Percentiles rank a stretch among this genome's conserved stretches.
These are phyloP conservation scores for Brachyrhaphis roseni DNA, from an alignment of 2,797 vertebrate species.

Conservation along the genomic window DNA sequence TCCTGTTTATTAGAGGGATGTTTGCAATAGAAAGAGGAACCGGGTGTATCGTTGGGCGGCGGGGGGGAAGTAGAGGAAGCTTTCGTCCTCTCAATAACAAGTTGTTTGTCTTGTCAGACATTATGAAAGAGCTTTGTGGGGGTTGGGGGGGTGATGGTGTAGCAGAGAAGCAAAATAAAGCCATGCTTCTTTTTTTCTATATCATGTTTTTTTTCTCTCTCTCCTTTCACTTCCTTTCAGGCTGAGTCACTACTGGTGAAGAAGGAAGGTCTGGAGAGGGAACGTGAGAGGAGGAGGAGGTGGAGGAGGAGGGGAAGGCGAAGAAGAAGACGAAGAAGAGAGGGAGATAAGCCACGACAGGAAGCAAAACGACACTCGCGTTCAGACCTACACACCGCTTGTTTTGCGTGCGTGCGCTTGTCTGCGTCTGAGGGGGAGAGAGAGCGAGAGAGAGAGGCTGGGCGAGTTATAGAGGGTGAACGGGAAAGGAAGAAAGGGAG, in stretches of 20 bases:
- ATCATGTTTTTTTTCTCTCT: slow-evolving; percentile 46
- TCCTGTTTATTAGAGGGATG: slow-evolving; percentile 52
- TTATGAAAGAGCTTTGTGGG: slow-evolving; percentile 64
- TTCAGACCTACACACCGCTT: slow-evolving; percentile 41
- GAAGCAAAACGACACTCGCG: slow-evolving; percentile 66
- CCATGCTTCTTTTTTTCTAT: slow-evolving; percentile 62
- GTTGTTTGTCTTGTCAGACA: slow-evolving; percentile 85
- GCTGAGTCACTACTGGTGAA: slow-evolving; percentile 93
- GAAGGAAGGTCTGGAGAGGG: slow-evolving; percentile 89
- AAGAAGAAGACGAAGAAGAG: slow-evolving; percentile 50
- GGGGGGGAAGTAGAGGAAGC: slow-evolving; percentile 32
- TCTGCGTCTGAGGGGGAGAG: slow-evolving; percentile 20
- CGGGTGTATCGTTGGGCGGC: slow-evolving; percentile 32
- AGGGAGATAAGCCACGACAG: slow-evolving; percentile 78
- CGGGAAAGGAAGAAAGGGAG: slow-evolving; percentile 83
- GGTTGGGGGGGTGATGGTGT: slow-evolving; percentile 15
- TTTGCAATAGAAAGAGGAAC: slow-evolving; percentile 57
- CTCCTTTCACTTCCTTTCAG: slow-evolving; percentile 89
- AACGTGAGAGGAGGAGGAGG: slow-evolving; percentile 73
- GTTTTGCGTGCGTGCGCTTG: slow-evolving; percentile 53
- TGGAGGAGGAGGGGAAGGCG: slow-evolving; percentile 48
- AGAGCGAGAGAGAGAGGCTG: slow-evolving; percentile 64
- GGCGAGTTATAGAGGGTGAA: slow-evolving; percentile 84
- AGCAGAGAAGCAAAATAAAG: slow-evolving; percentile 73
- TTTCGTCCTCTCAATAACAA: slow-evolving; percentile 81